Evolutionary conservation across 2,113 vertebrate genomes (phyloP).

Genomic region (Eubucco bourcierii): DNA sequence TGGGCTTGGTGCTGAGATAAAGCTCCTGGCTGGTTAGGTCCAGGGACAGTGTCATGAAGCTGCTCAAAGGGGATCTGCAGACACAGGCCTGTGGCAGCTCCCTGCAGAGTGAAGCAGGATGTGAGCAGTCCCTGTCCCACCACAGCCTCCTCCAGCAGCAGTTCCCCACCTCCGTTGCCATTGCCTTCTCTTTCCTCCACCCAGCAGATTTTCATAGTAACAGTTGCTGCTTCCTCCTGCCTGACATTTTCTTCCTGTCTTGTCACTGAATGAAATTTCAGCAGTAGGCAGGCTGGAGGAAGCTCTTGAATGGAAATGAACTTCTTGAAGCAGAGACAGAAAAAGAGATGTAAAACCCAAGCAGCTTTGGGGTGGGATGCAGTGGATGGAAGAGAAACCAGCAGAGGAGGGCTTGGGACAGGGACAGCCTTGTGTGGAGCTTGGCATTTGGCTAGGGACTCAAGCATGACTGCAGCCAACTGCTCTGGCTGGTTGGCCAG

Average conservation of each 20-base stretch:
- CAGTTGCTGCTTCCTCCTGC: neutral
- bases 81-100: neutral
- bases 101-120: neutral
- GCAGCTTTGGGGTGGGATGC: neutral
- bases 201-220: neutral
- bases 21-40: neutral
- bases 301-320: neutral
- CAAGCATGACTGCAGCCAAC: accelerated
- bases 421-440: neutral
- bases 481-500: neutral
- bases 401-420: neutral
- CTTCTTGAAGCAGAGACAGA: neutral
- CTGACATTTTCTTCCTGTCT: neutral
- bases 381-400: neutral
- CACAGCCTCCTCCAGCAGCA: neutral
- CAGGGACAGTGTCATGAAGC: neutral
- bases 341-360: neutral
- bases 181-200: neutral
- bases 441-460: neutral
- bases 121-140: neutral
- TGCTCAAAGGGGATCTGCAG: neutral
- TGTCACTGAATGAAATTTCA: neutral
- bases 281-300: neutral
- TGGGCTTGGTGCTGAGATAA: neutral
- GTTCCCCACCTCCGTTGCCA: neutral